A percentile compares a stretch with the other conserved stretches of the same genome.
These are phyloP conservation scores for Microtus pennsylvanicus DNA, from an alignment of 2,113 vertebrate genomes.

Conservation along the genomic window DNA sequence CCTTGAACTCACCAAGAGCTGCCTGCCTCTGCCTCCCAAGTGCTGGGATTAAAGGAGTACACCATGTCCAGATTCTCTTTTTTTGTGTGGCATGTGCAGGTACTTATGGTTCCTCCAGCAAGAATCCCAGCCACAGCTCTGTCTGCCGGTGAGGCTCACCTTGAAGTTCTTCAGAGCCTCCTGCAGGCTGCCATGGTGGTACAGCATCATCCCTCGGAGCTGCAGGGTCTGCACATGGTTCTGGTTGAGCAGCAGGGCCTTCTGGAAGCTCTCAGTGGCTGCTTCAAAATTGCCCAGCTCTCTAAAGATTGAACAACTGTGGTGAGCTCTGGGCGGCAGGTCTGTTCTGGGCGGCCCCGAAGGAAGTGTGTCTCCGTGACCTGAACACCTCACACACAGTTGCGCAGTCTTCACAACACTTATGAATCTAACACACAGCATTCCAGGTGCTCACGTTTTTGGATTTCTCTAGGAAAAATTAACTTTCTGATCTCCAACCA, in stretches of 20 bases:
- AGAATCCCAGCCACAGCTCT: fast-evolving
- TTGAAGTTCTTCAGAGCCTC: conserved; percentile 98
- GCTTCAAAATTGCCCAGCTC: conserved; percentile 98
- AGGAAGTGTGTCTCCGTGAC: not conserved
- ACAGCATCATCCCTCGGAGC: conserved; percentile 97
- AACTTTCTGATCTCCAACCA: conserved; percentile 2
- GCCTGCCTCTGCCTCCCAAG: not conserved
- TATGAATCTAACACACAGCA: not conserved
- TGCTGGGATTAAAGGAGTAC: not conserved
- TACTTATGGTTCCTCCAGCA: not conserved
- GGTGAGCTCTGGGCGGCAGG: not conserved
- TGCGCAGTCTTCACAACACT: not conserved
- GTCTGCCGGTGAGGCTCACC: conserved; percentile 82
- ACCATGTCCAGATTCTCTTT: not conserved
- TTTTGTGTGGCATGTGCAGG: too few relatives aligned
- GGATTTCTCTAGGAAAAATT: not conserved
- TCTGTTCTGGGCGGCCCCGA: fast-evolving
- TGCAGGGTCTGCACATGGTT: conserved; percentile 98
- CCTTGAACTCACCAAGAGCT: not conserved
- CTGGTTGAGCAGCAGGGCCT: conserved; percentile 96
- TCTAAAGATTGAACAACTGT: conserved; percentile 82
- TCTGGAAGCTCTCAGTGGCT: conserved; percentile 98
- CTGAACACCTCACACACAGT: not conserved
- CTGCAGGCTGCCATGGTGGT: conserved; percentile 96
- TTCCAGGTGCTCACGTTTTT: not conserved